Base-by-base conservation (phyloP, 1,140 invertebrate genomes). In the Drosophila punjabiensis region DNA sequence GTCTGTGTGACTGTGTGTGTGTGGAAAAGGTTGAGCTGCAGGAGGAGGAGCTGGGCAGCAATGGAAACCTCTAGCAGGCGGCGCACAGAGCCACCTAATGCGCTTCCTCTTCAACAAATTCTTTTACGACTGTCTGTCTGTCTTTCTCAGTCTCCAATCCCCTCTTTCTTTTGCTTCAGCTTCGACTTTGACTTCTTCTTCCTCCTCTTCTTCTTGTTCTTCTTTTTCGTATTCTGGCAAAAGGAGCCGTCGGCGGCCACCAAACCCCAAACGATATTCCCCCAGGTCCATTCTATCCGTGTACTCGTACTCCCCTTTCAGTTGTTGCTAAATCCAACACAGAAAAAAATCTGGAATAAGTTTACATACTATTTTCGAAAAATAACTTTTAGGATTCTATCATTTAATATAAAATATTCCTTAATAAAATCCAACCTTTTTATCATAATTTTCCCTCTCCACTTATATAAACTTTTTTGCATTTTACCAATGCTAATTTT, bases 71-170 rank as follows among this genome's bases (percentile, higher is more conserved):
- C 67, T 71, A 63, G 56, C 70, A 64, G 65, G 53, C 56, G 70
- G 56, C 60, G 48, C 65, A 24, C 32, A 66, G 67, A 61, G 59
- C 83, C 86, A 90, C 86, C 86, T 86, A 86, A 90, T 91, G 63
- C 82, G 86, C 82, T 90, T 90, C 86, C 86, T 90, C 86, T 91
- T 82, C 86, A 77, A 81, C 76, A 82, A 79, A 82, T 86, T 86
- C 86, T 89, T 83, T 86, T 74, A 76, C 86, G 61, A 70, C 86
- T 90, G 75, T 81, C 73, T 86, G 79, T 87, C 59, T 62, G 60
- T 63, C 61, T 33, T 45, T 59, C 45, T 50, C 64, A 48, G 53
- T 28, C 45, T 45, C 52, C 37, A 41, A 45, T 45, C 24, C 48
- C 43, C 62, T 39, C 33, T 32, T 32, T 61, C 32, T 45, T 50